Evolutionary conservation across 2,888 invertebrate genomes (phyloP).

Genomic region (Graphium colonna): DNA sequence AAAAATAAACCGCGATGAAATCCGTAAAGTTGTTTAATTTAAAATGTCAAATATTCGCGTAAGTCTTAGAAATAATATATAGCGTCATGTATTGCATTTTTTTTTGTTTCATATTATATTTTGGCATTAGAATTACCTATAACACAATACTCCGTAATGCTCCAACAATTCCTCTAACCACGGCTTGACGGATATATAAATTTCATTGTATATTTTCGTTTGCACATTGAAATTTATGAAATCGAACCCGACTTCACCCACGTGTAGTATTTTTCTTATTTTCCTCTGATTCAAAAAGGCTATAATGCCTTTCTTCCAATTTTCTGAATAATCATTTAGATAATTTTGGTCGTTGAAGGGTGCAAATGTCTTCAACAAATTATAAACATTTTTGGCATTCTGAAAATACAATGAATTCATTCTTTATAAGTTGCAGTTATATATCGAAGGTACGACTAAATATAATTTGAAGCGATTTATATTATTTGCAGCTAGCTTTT

Average conservation of each 20-base stretch:
- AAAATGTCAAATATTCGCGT: too few relatives aligned
- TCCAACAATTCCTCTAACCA: conserved; percentile 80
- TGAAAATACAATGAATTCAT: too few relatives aligned
- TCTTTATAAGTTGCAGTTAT: too few relatives aligned
- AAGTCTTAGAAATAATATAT: too few relatives aligned
- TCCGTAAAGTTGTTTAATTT: too few relatives aligned
- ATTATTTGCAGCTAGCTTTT: too few relatives aligned
- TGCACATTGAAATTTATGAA: conserved; percentile 76
- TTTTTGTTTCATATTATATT: too few relatives aligned
- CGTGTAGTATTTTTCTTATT: conserved; percentile 62
- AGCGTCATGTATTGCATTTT: too few relatives aligned
- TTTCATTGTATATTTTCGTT: conserved; percentile 80
- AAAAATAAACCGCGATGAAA: too few relatives aligned
- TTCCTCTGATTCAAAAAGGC: conserved; percentile 49
- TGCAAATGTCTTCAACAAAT: conserved; percentile 6
- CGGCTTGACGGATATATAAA: conserved; percentile 83
- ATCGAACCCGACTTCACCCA: conserved; percentile 53
- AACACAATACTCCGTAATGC: conserved; percentile 83
- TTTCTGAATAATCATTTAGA: conserved; percentile 34
- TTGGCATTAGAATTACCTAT: conserved; percentile 60
- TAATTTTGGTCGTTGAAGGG: conserved; percentile 30
- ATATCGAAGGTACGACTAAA: not conserved
- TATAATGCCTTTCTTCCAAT: conserved; percentile 32
- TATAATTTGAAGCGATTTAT: too few relatives aligned
- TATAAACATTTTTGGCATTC: conserved; percentile 13